Percentiles rank a stretch among this genome's conserved stretches.
These are phyloP conservation scores for Zele albiditarsus DNA, from an alignment of 2,888 invertebrate species.

Conservation along the genomic window DNA sequence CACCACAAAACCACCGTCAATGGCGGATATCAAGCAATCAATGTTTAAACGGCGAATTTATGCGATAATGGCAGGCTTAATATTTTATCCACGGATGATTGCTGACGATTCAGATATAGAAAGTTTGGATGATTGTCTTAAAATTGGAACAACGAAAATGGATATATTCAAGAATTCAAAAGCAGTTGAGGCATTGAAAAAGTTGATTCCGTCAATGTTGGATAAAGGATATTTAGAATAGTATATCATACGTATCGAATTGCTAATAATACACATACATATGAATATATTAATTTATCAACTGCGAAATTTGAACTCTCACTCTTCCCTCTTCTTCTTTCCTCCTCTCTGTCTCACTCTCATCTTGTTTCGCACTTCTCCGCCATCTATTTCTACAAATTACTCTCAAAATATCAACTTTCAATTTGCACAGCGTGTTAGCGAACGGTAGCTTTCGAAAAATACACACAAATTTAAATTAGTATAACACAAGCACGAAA, in stretches of 20 bases:
- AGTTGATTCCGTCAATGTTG: conserved; percentile 53
- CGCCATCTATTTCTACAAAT: too few relatives aligned
- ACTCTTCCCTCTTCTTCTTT: too few relatives aligned
- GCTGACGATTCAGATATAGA: conserved; percentile 52
- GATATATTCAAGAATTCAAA: conserved; percentile 56
- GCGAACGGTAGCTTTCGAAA: conserved; percentile 23
- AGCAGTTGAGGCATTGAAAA: conserved; percentile 45
- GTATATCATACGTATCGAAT: conserved; percentile 17
- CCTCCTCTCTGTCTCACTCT: too few relatives aligned
- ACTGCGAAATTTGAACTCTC: too few relatives aligned
- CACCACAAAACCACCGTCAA: conserved; percentile 52
- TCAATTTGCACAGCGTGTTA: conserved; percentile 10
- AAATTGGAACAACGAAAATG: conserved; percentile 49
- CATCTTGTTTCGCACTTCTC: too few relatives aligned
- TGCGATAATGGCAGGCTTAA: conserved; percentile 50
- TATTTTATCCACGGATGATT: conserved; percentile 56
- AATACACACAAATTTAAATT: conserved; percentile 9
- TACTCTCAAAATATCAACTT: neutral
- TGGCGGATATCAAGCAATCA: conserved; percentile 50
- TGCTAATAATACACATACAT: too few relatives aligned
- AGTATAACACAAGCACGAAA: neutral
- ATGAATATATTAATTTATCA: too few relatives aligned
- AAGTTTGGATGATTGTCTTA: conserved; percentile 46
- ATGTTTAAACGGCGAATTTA: conserved; percentile 56
- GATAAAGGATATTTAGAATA: conserved; percentile 55